Evolutionary conservation across 2,888 invertebrate genomes (phyloP).

Genomic region (Andricus curvator): DNA sequence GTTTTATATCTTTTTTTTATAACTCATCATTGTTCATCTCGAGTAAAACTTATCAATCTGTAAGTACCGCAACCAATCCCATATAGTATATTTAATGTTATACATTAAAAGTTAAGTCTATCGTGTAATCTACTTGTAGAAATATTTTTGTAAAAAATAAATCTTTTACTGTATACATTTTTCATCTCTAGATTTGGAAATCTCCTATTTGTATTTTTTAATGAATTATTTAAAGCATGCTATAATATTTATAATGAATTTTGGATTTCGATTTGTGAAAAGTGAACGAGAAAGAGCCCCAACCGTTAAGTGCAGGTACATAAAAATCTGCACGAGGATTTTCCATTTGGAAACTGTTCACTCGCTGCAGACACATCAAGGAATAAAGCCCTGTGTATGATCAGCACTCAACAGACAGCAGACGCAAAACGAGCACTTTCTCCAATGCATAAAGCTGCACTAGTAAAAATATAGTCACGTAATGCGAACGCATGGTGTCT

Average conservation of each 20-base stretch:
- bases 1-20: not conserved
- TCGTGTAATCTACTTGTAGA: not conserved
- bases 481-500: conserved; percentile 48
- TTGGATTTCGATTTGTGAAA: not conserved
- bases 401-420: conserved; percentile 25
- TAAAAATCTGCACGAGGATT: conserved; percentile 32
- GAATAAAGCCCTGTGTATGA: conserved; percentile 18
- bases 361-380: conserved; percentile 10
- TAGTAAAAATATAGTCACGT: conserved; percentile 51
- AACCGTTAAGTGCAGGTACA: not conserved
- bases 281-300: not conserved
- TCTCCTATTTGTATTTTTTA: not conserved
- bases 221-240: no score
- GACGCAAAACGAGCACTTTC: conserved; percentile 47
- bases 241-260: not conserved
- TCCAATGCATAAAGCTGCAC: conserved; percentile 39
- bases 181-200: not conserved
- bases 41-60: not conserved
- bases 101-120: no score
- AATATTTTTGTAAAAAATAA: not conserved
- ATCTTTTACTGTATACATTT: not conserved
- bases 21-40: not conserved
- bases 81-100: not conserved
- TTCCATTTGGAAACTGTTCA: conserved; percentile 34
- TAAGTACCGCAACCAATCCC: not conserved